Base-by-base conservation (phyloP, 2,797 vertebrate species). In the Spinus olivaceus region DNA sequence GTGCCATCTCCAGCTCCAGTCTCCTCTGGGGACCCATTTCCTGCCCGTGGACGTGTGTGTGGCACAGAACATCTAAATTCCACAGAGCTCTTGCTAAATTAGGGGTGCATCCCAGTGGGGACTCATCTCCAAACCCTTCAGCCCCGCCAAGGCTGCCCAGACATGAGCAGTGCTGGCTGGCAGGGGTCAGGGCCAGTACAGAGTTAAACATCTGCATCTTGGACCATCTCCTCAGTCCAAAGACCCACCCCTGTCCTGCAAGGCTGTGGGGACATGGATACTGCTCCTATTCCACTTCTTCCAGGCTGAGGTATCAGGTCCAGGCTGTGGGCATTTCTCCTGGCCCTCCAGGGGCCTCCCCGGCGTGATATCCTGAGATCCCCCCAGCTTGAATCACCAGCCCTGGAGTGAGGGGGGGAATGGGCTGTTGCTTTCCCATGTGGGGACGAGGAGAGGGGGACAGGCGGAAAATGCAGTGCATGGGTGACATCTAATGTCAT, bases 401-500 rank as follows among this genome's bases (percentile, higher is more conserved):
- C 10, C 22, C 47, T 46, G 2, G 0, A 4, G 7, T 18, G 22
- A 9, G 23, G 1, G 1, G 8, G 8, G 10, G 4, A 74, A 60
- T 6, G 57, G 19, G 30, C 24, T 10, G 6, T 12, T 37, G 3
- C 35, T 78, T 78, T 61, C 50, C 49, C 54, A 4, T 30, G 9
- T 33, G 50, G 53, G 39, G 30, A 91, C 7, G 32, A 16, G 60
- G 60, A 81, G 12, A 63, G 12, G 25, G 32, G 53, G 28, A 24
- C 32, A 27, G 13, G 24, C 65, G 35, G 71, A 24, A 71, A 92
- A 83, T 21, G 59, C 76, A 88, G 93, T 79, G 80, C 96, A 41
- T 90, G 95, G 80, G 87, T 96, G 96, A 96, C 96, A 96, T 90
- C 96, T 96, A 96, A 94, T 79, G 96, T 95, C 82, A 0, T 51